Evolutionary conservation across 2,797 vertebrate species (phyloP).

Genomic region (Uromys caudimaculatus): DNA sequence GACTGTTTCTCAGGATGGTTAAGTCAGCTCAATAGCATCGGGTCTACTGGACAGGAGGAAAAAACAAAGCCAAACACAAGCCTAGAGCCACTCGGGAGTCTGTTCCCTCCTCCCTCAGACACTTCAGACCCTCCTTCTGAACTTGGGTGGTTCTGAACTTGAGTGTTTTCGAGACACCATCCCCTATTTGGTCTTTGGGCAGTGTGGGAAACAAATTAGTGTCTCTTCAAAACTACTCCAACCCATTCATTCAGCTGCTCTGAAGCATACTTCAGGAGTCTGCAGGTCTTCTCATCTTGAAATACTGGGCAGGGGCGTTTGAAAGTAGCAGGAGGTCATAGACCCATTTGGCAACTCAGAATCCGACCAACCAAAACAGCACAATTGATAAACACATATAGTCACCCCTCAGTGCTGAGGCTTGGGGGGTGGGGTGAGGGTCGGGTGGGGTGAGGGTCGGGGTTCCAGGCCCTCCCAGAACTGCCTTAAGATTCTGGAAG

Average conservation of each 20-base stretch:
- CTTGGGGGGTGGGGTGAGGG: not conserved
- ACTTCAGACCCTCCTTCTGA: conserved; percentile 64
- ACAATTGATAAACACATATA: conserved; percentile 46
- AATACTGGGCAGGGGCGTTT: conserved; percentile 50
- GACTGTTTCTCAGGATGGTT: conserved; percentile 39
- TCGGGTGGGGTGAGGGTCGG: accelerated
- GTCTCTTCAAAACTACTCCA: conserved; percentile 65
- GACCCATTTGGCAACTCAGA: conserved; percentile 73
- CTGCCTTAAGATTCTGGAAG: conserved; percentile 65
- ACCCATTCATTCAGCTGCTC: conserved; percentile 46
- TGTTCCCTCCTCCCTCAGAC: not conserved
- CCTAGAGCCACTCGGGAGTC: not conserved
- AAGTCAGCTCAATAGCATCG: conserved; percentile 51
- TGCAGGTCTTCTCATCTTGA: conserved; percentile 32
- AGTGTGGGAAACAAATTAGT: conserved; percentile 65
- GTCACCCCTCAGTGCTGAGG: conserved; percentile 37
- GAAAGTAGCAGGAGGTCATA: conserved; percentile 48
- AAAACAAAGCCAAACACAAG: not conserved
- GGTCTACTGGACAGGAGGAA: not conserved
- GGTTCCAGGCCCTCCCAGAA: conserved; percentile 78
- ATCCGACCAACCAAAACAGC: conserved; percentile 55
- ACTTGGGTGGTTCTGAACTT: conserved; percentile 75
- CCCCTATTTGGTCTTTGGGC: conserved; percentile 60
- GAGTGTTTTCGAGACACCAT: conserved; percentile 78
- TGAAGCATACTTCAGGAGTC: conserved; percentile 58